These are phyloP conservation scores for Takifugu flavidus DNA, from an alignment of 2,113 vertebrate genomes.

Conservation along the genomic window DNA sequence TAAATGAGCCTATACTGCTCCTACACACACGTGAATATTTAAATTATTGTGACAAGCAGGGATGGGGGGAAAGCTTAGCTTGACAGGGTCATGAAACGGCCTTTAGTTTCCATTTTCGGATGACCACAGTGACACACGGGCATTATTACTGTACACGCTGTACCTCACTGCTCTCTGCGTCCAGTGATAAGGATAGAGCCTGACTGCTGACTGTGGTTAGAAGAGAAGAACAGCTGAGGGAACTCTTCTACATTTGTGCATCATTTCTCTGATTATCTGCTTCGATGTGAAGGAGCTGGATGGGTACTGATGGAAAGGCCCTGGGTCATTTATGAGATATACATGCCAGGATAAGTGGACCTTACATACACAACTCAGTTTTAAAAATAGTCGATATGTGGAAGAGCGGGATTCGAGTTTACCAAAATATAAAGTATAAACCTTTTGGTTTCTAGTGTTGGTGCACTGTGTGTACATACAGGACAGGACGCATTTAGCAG, in stretches of 20 bases:
- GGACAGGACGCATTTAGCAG: too few species aligned
- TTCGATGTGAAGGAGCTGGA: background rate
- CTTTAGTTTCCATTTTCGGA: constrained; percentile 5
- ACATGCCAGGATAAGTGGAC: background rate
- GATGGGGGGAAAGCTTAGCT: background rate
- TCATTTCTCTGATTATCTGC: background rate
- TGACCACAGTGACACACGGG: constrained; percentile 18
- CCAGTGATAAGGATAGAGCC: constrained; percentile 36
- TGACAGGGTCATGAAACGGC: background rate
- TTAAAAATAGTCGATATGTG: too few species aligned
- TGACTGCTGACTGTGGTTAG: constrained; percentile 31
- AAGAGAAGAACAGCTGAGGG: constrained; percentile 33
- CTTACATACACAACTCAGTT: too few species aligned
- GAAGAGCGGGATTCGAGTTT: too few species aligned
- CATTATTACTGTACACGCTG: constrained; percentile 11
- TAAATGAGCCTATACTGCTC: background rate
- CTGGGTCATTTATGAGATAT: constrained; percentile 3
- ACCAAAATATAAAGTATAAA: too few species aligned
- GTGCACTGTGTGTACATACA: too few species aligned
- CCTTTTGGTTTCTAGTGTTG: too few species aligned
- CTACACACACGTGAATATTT: constrained; percentile 1
- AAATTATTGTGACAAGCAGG: background rate
- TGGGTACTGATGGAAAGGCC: background rate
- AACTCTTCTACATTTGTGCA: background rate
- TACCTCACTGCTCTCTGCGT: constrained; percentile 40